Base-by-base conservation (phyloP, 2,888 invertebrate genomes). In the Branchinecta sandiegonensis region DNA sequence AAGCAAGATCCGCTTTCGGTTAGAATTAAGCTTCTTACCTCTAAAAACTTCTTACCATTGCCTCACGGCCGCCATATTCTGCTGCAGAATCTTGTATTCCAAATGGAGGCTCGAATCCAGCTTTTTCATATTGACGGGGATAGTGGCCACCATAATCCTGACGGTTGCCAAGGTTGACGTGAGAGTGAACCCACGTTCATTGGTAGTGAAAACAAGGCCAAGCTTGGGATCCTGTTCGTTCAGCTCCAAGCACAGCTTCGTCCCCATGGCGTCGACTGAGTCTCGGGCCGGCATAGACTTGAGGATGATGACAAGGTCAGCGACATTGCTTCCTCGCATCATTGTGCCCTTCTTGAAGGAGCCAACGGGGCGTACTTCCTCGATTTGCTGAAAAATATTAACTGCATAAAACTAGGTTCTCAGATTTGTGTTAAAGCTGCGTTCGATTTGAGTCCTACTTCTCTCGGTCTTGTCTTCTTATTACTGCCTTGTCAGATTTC, bases 321-420 rank as follows among this genome's bases (percentile, higher is more conserved):
- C 97, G 0, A 94, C 87, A 77, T 94, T 95, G 78, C 91, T 90
- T 2, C 94, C 94, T 0, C 90, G 87, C 77, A 96, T 85, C 89
- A 97, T 94, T 0, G 97, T 97, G 2, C 96, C 95, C 76, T 97
- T 96, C 78, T 97, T 97, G 78, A 93, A 96, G 0, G 96, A 94
- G 0, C 97, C 97, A 9, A 99, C 96, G 79, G 94, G 94, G 1
- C 95, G 84, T 0, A 95, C 94, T 79, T 96, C 96, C 76, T 93
- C 92, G 66, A 93, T 80, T 85, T 90, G 89, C 89, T 90, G 73
- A 46, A 70, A 70, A 46, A 37, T 14, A 50, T 9, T 63, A 56
- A n/a, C 3, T 17, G 10, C 65, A 14, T 56, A 56, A 56, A 56
- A n/a, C 56, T n/a, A 56, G n/a, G 37, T n/a, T n/a, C n/a, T n/a